Evolutionary conservation across 2,113 vertebrate genomes (phyloP).

Genomic region (Macrotis lagotis): DNA sequence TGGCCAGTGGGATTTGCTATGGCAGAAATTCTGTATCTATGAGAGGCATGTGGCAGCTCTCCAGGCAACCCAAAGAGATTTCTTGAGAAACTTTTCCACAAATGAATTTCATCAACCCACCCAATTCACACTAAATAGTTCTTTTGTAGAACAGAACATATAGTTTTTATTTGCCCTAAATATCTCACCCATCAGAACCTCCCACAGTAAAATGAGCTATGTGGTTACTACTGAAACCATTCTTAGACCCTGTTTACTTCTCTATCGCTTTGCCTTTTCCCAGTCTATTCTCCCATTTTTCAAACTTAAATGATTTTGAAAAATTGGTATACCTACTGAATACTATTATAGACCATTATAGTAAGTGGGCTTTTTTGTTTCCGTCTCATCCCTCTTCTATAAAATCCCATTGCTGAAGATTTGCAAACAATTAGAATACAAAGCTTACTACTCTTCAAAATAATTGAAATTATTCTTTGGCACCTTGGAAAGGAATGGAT

Average conservation of each 20-base stretch:
- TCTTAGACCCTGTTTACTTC: not conserved
- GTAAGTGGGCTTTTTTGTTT: not conserved
- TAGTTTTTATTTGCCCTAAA: conserved; percentile 77
- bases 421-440: not conserved
- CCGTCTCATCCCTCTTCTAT: not conserved
- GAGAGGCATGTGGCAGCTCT: conserved; percentile 84
- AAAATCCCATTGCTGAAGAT: not conserved
- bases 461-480: not conserved
- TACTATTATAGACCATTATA: not conserved
- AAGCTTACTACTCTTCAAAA: not conserved
- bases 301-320: not conserved
- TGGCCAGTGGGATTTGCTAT: conserved; percentile 82
- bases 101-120: conserved; percentile 82
- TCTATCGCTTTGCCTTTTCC: not conserved
- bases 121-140: conserved; percentile 67
- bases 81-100: conserved; percentile 64
- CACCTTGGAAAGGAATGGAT: not conserved
- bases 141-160: conserved; percentile 83
- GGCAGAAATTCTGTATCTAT: conserved; percentile 87
- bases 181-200: conserved; percentile 70
- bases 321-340: not conserved
- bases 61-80: conserved; percentile 75
- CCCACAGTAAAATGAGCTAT: conserved; percentile 57
- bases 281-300: not conserved
- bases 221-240: not conserved